These are phyloP conservation scores for Cyphomyrus plagiostoma DNA, from an alignment of 2,113 vertebrate species.

Conservation along the genomic window DNA sequence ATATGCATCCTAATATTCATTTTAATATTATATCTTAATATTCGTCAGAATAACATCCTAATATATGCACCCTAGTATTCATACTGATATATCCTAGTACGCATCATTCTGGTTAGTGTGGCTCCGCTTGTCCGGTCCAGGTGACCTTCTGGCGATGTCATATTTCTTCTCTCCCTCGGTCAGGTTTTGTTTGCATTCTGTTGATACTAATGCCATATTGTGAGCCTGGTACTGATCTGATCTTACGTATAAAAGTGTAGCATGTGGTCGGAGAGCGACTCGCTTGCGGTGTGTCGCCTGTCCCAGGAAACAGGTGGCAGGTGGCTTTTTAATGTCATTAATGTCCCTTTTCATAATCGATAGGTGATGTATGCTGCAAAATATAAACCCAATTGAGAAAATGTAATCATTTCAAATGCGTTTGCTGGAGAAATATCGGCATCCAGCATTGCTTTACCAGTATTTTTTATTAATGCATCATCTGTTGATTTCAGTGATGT, in stretches of 20 bases:
- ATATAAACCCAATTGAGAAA: neutral
- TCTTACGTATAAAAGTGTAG: neutral
- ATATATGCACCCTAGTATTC: neutral
- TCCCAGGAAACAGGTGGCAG: neutral
- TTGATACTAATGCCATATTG: neutral
- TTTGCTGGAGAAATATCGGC: neutral
- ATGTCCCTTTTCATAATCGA: neutral
- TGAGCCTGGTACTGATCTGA: neutral
- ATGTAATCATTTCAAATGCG: neutral
- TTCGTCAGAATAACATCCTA: neutral
- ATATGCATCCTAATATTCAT: neutral
- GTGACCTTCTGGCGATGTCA: neutral
- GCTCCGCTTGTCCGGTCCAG: neutral
- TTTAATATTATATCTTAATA: neutral
- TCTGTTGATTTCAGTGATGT: neutral
- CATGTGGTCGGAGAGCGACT: neutral
- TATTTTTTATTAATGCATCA: neutral
- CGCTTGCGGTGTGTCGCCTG: neutral
- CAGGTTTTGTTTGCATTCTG: neutral
- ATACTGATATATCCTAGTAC: neutral
- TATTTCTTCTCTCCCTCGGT: neutral
- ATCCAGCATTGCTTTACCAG: neutral
- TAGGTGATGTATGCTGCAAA: neutral
- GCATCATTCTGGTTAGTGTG: neutral
- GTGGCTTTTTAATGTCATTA: neutral